Conservation (phyloP, 2,113 vertebrate genomes). For the Cygnus atratus region DNA sequence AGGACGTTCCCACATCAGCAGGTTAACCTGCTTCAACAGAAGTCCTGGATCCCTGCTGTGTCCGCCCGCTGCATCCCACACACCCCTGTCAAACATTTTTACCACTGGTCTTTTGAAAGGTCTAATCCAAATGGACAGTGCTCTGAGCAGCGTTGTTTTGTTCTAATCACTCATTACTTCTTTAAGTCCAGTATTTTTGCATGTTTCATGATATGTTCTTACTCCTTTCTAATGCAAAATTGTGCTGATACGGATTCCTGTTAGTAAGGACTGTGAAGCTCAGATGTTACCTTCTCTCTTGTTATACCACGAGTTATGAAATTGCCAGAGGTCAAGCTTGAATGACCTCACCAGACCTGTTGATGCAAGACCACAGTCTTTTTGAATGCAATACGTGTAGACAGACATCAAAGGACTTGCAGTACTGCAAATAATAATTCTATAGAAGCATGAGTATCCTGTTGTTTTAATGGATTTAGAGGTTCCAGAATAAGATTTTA, state of each 20-base stretch:
- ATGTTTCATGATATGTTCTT: not conserved
- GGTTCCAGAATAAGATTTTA: not conserved
- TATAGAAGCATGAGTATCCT: not conserved
- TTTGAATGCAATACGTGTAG: not conserved
- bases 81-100: not conserved
- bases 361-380: not conserved
- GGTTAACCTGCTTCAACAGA: not conserved
- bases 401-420: not conserved
- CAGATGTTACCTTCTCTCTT: accelerated
- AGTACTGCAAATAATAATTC: not conserved
- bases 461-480: not conserved
- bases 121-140: not conserved
- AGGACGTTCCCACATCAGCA: not conserved
- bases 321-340: not conserved
- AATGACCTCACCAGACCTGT: not conserved
- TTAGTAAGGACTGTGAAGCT: not conserved
- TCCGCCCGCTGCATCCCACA: not conserved
- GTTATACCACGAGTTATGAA: no score
- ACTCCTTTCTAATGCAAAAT: not conserved
- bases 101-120: not conserved
- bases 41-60: accelerated
- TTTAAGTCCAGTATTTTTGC: not conserved
- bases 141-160: not conserved
- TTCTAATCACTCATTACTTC: not conserved
- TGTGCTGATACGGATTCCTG: not conserved